These are phyloP conservation scores for Antennarius striatus DNA, from an alignment of 2,113 vertebrate genomes.

Conservation along the genomic window DNA sequence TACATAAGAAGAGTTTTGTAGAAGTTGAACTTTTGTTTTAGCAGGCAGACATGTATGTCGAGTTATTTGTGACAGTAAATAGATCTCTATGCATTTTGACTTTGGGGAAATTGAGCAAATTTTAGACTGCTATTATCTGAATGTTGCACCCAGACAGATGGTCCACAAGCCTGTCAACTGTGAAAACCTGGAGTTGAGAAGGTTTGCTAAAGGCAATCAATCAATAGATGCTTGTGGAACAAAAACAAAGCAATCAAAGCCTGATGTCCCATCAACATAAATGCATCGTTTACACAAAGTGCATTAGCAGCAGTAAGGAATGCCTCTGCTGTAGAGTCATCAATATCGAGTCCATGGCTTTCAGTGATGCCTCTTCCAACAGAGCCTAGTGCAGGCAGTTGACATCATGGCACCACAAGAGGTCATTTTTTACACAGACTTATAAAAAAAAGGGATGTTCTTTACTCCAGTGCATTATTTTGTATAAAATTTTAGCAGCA, in stretches of 20 bases:
- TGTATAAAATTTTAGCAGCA: too few relatives aligned
- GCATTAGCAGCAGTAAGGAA: constrained; percentile 46
- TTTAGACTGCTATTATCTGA: not conserved
- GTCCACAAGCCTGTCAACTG: not conserved
- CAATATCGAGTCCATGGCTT: constrained; percentile 22
- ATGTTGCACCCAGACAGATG: not conserved
- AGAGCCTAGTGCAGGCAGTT: constrained; percentile 2
- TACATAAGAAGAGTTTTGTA: not conserved
- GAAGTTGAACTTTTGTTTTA: too few relatives aligned
- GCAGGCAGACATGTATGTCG: too few relatives aligned
- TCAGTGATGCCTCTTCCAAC: constrained; percentile 1
- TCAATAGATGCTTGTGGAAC: constrained; percentile 48
- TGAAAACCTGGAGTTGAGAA: constrained; percentile 16
- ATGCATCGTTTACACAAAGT: constrained; percentile 50
- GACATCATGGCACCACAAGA: constrained; percentile 15
- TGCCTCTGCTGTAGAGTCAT: constrained; percentile 42
- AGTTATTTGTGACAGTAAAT: too few relatives aligned
- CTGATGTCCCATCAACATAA: constrained; percentile 55
- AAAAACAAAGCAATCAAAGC: constrained; percentile 44
- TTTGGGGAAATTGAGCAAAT: not conserved
- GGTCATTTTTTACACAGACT: too few relatives aligned
- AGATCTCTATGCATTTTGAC: too few relatives aligned
- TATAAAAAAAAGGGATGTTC: too few relatives aligned
- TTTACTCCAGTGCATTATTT: too few relatives aligned
- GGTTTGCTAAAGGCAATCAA: constrained; percentile 36